phyloP scores from a whole-genome alignment of 2,113 vertebrate species.

The Dunckerocampus dactyliophorus region DNA sequence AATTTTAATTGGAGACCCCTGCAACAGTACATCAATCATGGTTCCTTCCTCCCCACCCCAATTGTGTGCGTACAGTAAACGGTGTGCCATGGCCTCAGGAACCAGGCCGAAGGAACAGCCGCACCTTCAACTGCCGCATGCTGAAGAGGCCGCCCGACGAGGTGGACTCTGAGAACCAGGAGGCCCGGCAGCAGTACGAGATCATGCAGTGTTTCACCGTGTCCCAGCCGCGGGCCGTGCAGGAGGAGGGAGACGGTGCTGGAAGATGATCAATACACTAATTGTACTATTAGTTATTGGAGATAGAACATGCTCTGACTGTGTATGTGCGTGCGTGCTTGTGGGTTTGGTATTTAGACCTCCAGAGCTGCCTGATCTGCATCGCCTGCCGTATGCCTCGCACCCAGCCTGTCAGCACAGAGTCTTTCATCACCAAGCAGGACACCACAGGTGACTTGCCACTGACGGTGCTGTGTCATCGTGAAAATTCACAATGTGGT shows the following conservation, averaged over 20 bases:
- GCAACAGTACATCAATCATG: too few species aligned
- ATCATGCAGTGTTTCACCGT: conserved; percentile 96
- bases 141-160: conserved; percentile 88
- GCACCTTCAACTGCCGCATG: conserved; percentile 95
- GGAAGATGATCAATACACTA: neutral
- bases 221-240: conserved; percentile 82
- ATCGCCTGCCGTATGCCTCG: conserved; percentile 86
- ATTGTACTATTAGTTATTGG: too few species aligned
- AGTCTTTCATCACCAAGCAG: conserved; percentile 95
- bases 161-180: conserved; percentile 79
- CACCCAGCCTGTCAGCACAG: conserved; percentile 74
- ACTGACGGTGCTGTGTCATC: too few species aligned
- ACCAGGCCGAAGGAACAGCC: conserved; percentile 79
- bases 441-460: conserved; percentile 85
- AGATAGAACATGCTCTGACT: neutral
- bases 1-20: too few species aligned
- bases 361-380: conserved; percentile 92
- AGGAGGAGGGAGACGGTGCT: conserved; percentile 89
- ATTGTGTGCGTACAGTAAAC: conserved; percentile 59
- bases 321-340: neutral
- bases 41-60: neutral
- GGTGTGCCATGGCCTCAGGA: conserved; percentile 91
- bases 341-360: conserved; percentile 73
- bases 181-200: conserved; percentile 90
- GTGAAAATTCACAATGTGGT: too few species aligned